These are phyloP conservation scores for Ceyx melanurus DNA, from an alignment of 2,113 vertebrate genomes.

Conservation along the genomic window DNA sequence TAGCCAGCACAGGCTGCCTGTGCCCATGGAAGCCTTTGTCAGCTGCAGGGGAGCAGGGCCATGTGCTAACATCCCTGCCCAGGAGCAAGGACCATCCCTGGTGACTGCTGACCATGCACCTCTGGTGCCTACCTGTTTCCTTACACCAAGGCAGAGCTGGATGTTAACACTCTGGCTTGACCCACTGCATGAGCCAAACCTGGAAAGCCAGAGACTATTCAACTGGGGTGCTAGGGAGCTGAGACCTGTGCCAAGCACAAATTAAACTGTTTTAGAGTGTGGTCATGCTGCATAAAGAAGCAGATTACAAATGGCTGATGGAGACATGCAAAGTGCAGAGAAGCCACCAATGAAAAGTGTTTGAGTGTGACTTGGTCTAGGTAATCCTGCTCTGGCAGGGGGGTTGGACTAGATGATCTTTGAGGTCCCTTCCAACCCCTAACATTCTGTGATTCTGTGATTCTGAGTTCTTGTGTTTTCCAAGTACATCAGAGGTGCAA, in stretches of 20 bases:
- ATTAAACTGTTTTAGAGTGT: accelerated
- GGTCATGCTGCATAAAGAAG: not conserved
- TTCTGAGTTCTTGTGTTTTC: too few relatives aligned
- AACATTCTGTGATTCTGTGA: too few relatives aligned
- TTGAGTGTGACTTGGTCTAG: not conserved
- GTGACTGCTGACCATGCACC: accelerated
- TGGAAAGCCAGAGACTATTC: not conserved
- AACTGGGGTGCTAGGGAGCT: not conserved
- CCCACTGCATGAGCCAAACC: accelerated
- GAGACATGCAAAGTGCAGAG: not conserved
- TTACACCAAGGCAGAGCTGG: not conserved
- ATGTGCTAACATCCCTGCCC: accelerated
- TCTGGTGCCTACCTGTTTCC: not conserved
- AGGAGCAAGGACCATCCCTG: not conserved
- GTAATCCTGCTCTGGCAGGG: too few relatives aligned
- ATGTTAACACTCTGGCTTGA: not conserved
- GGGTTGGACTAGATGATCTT: too few relatives aligned
- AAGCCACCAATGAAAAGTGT: not conserved
- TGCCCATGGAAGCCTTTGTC: not conserved
- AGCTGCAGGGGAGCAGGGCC: not conserved
- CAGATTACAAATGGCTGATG: not conserved
- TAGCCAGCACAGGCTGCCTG: not conserved
- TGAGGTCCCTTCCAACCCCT: too few relatives aligned
- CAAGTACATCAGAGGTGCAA: not conserved
- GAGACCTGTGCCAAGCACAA: not conserved